Evolutionary conservation across 2,113 vertebrate genomes (phyloP), one percentile per base, ranked within the genome.

Genomic region (Brachirus orientalis): DNA sequence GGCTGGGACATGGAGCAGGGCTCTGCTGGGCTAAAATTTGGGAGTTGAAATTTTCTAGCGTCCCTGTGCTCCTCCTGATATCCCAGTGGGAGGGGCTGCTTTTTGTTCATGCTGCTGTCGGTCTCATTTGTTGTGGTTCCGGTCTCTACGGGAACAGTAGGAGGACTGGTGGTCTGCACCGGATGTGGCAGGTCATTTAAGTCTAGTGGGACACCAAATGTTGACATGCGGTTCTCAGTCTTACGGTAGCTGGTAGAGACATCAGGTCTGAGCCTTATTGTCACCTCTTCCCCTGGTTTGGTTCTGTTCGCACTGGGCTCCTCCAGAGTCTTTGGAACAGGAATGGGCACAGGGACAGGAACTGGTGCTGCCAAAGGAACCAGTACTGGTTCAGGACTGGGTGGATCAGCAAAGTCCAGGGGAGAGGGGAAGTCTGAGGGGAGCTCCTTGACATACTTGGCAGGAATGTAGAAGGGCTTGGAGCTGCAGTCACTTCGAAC

Each of bases 391-490:
- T 88, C 82, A 0, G 83, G 58, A 20, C 10, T 18, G 7, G 64
- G 64, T 0, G 70, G 44, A 6, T 73, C 77, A 8, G 86, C 77
- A 41, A 91, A 87, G 57, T 92, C 90, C 20, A 92, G 36, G 0
- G 85, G 89, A 0, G 90, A 91, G 1, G 88, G 88, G 6, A 88
- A 48, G 9, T 86, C 81, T 0, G 70, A 36, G 0, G 95, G 93
- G 57, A 97, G 89, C 86, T 97, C 95, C 67, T 95, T 95, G 18
- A 99, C 97, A 0, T 98, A 98, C 83, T 96, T 95, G 38, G 97
- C 97, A 0, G 97, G 97, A 72, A 98, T 94, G 86, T 98, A 98
- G 88, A 98, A 97, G 20, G 96, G 92, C 14, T 91, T 93, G 13
- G 94, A 40, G 14, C 72, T 79, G 68, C 33, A 80, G 69, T 92